Percentiles rank a stretch among this genome's conserved stretches.
Conservation (phyloP, 2,797 vertebrate species). For the Podarcis siculus region DNA sequence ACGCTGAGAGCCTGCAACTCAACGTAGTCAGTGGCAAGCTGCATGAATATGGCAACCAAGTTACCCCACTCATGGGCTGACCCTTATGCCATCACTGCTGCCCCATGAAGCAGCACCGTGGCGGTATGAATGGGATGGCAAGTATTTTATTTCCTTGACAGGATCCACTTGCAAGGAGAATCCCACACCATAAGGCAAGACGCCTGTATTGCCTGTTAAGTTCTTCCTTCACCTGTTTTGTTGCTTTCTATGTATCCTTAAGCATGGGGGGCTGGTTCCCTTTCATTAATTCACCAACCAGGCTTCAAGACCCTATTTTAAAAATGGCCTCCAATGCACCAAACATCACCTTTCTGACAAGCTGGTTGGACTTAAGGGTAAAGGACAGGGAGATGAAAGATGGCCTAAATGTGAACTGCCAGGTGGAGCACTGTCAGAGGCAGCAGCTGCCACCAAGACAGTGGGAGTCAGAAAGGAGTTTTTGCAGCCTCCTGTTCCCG, state of each 20-base stretch:
- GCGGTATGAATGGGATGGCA: neutral
- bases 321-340: neutral
- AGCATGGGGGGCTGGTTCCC: slow-evolving; percentile 26
- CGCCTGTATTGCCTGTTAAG: neutral
- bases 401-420: too few species aligned
- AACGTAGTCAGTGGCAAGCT: neutral
- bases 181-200: neutral
- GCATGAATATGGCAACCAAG: neutral
- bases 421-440: too few species aligned
- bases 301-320: slow-evolving; percentile 16
- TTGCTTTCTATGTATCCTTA: neutral
- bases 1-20: neutral
- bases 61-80: neutral
- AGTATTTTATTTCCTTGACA: too few species aligned
- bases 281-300: slow-evolving; percentile 24
- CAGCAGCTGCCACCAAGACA: too few species aligned
- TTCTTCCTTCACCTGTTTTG: neutral
- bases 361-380: too few species aligned
- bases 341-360: neutral
- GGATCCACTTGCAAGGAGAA: neutral
- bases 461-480: too few species aligned
- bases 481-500: too few species aligned
- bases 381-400: too few species aligned
- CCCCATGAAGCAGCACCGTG: neutral
- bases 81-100: neutral